phyloP scores from a whole-genome alignment of 1,140 invertebrate genomes.

The Drosophila truncata region DNA sequence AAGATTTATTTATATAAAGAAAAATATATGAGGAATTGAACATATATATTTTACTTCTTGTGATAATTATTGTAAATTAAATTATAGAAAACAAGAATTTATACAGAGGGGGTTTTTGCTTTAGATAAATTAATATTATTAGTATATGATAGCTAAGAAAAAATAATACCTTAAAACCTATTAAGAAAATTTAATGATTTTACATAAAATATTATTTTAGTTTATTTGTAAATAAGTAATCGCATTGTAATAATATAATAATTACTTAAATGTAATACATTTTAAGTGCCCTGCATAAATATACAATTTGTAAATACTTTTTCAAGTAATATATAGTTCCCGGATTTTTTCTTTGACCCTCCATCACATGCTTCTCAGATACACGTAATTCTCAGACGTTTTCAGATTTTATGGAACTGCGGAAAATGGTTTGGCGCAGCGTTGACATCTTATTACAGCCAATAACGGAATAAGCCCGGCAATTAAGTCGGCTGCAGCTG shows the following conservation, averaged over 20 bases:
- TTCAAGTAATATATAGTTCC: too few species aligned
- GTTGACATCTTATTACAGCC: constrained; percentile 79
- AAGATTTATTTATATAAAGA: neutral
- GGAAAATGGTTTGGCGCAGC: constrained; percentile 59
- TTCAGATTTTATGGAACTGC: constrained; percentile 17
- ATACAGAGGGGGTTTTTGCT: too few species aligned
- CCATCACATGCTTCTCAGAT: neutral
- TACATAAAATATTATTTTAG: too few species aligned
- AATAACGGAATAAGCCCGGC: constrained; percentile 72
- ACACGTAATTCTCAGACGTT: constrained; percentile 4
- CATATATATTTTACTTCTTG: neutral
- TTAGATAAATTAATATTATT: too few species aligned
- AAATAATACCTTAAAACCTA: too few species aligned
- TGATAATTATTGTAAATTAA: too few species aligned
- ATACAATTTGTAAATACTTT: neutral
- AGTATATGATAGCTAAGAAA: too few species aligned
- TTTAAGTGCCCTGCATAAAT: too few species aligned
- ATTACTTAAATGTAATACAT: neutral
- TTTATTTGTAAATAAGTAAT: neutral
- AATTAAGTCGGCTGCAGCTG: constrained; percentile 65
- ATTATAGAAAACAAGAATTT: neutral
- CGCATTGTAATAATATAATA: neutral
- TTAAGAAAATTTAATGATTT: neutral
- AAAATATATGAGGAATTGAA: neutral
- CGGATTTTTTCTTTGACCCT: neutral